Evolutionary conservation across 2,113 vertebrate species (phyloP), one percentile per base, ranked within the genome.

Genomic region (Solea senegalensis): DNA sequence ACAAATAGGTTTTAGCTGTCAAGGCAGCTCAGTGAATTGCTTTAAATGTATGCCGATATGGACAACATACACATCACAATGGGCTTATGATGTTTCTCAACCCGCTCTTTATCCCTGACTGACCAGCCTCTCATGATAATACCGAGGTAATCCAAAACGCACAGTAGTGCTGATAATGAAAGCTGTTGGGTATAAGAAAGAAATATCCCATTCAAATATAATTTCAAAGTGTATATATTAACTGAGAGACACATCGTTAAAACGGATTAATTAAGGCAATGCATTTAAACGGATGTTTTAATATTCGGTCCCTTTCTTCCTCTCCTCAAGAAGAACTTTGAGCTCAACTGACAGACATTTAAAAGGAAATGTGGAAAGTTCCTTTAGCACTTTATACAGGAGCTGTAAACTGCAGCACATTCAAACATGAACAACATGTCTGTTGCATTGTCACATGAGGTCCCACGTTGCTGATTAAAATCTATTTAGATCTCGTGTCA

Each of bases 31-130:
- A 70, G 4, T 76, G 61, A 82, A 72, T 59, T 34, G 45, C 26
- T 74, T 75, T 69, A 45, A 44, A 67, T 66, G 65, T 4, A 65
- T 68, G 9, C 70, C 55, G 15, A 59, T 44, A 60, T 43, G 8
- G 26, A 56, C 55, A 43, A 63, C 60, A 59, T 59, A 63, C 68
- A 63, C 50, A 55, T 45, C 40, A 56, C 65, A 82, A 82, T 43
- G 8, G 63, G 66, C 72, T 49, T 64, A 8, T 55, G 59, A 26
- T 63, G 53, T 50, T 75, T 57, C 62, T 53, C 45, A 58, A 53
- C 40, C 16, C 26, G 0, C 3, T n/a, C 65, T 59, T 77, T 84
- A 86, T 85, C 81, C 64, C 76, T 74, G 57, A 87, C 67, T 44
- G 58, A 51, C 65, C 78, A 84, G 78, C 10, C 49, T 9, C 64